Evolutionary conservation across 2,797 vertebrate species (phyloP).

Genomic region (Anguilla obscura): DNA sequence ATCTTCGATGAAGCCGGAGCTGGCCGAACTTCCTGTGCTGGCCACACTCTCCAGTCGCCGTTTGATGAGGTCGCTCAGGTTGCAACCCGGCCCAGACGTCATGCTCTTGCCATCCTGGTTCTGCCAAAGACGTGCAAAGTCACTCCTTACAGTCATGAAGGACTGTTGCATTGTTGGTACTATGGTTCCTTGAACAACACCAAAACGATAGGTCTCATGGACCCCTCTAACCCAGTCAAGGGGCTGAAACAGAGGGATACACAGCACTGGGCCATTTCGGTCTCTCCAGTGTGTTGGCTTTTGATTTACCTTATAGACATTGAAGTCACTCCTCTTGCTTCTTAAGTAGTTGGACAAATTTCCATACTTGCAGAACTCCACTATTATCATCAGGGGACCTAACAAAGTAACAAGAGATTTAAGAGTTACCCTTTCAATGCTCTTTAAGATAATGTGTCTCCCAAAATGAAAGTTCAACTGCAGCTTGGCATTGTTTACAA

Average conservation of each 20-base stretch:
- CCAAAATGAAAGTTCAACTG: background rate
- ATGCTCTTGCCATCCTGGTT: conserved; percentile 79
- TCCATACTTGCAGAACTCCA: conserved; percentile 93
- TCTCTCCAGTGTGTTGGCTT: background rate
- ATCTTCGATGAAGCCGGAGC: conserved; percentile 94
- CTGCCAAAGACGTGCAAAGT: conserved; percentile 59
- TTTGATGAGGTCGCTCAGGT: conserved; percentile 87
- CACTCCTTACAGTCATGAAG: background rate
- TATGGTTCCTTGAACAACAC: background rate
- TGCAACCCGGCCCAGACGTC: conserved; percentile 77
- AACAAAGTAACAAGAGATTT: conserved; percentile 21
- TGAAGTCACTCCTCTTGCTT: conserved; percentile 85
- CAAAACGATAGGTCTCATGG: background rate
- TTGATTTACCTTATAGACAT: conserved; percentile 83
- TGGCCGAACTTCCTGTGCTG: conserved; percentile 91
- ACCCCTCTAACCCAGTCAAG: background rate
- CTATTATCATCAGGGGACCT: conserved; percentile 95
- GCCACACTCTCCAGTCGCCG: conserved; percentile 90
- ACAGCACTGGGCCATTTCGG: background rate
- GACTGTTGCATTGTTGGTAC: conserved; percentile 8
- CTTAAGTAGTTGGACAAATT: conserved; percentile 90
- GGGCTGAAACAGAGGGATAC: background rate
- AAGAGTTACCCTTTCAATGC: background rate
- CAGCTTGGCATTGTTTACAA: background rate
- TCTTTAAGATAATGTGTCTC: background rate